These are phyloP conservation scores for Strix uralensis DNA, from an alignment of 2,113 vertebrate species.

Conservation along the genomic window DNA sequence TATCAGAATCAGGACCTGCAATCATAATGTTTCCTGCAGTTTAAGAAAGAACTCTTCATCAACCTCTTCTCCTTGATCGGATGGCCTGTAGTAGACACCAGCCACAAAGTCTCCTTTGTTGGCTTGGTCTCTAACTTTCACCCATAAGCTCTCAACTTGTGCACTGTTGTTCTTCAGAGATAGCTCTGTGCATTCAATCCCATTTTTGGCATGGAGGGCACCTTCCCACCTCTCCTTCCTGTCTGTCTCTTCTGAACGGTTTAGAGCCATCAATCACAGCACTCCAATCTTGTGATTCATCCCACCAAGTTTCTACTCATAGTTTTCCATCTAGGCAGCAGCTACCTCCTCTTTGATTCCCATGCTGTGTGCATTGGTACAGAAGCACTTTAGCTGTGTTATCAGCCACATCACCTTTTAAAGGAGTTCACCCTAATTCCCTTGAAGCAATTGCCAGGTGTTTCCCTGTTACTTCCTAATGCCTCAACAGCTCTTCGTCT, in stretches of 20 bases:
- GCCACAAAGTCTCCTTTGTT: not conserved
- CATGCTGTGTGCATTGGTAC: fast-evolving
- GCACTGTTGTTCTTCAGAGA: not conserved
- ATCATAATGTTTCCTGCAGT: too few species aligned
- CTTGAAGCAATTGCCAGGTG: not conserved
- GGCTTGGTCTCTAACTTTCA: not conserved
- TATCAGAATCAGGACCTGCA: too few species aligned
- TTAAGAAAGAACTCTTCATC: too few species aligned
- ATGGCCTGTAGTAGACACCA: too few species aligned
- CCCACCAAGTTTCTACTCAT: not conserved
- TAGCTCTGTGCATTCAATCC: not conserved
- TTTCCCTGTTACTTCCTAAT: not conserved
- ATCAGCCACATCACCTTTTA: too few species aligned
- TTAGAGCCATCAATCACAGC: not conserved
- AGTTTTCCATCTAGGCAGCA: not conserved
- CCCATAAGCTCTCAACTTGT: not conserved
- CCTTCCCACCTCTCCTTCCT: not conserved
- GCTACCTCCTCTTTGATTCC: not conserved
- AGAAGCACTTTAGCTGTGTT: not conserved
- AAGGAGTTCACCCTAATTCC: not conserved
- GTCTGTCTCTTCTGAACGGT: not conserved
- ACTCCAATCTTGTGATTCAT: not conserved
- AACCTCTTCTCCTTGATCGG: too few species aligned
- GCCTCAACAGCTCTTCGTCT: not conserved
- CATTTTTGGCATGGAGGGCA: not conserved